Conservation (phyloP, 2,797 vertebrate genomes). For the Intellagama lesueurii region DNA sequence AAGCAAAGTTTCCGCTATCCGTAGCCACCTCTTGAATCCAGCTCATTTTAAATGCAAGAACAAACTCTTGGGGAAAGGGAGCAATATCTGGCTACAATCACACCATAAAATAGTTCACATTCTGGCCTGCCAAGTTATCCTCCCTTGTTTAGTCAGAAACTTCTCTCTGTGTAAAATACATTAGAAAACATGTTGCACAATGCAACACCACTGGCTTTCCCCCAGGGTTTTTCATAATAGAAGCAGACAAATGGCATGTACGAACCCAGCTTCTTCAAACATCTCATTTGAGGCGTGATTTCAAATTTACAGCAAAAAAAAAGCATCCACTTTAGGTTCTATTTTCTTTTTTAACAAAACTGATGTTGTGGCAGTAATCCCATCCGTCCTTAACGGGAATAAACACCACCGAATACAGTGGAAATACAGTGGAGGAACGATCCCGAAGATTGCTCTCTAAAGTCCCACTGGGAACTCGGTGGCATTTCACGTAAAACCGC, state of each 20-base stretch:
- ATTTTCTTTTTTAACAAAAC: not conserved
- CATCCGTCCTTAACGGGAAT: not conserved
- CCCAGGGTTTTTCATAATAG: slow-evolving; percentile 29
- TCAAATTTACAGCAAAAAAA: not conserved
- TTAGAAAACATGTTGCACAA: slow-evolving; percentile 13
- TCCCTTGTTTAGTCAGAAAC: slow-evolving; percentile 10
- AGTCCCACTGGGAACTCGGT: not conserved
- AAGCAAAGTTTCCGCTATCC: not conserved
- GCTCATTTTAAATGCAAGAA: not conserved
- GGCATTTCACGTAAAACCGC: not conserved
- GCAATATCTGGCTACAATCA: slow-evolving; percentile 44
- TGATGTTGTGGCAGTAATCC: not conserved
- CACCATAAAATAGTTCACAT: slow-evolving; percentile 14
- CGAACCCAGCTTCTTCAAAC: slow-evolving; percentile 10
- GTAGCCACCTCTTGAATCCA: not conserved
- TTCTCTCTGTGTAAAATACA: not conserved
- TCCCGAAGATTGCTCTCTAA: not conserved
- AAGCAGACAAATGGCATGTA: slow-evolving; percentile 11
- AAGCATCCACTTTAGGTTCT: not conserved
- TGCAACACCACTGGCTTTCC: not conserved
- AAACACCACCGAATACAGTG: not conserved
- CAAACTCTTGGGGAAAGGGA: slow-evolving; percentile 31
- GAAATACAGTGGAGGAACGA: not conserved
- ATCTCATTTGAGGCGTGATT: not conserved
- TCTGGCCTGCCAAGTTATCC: slow-evolving; percentile 3